Conservation (phyloP, 2,797 vertebrate genomes). For the Gila robusta region DNA sequence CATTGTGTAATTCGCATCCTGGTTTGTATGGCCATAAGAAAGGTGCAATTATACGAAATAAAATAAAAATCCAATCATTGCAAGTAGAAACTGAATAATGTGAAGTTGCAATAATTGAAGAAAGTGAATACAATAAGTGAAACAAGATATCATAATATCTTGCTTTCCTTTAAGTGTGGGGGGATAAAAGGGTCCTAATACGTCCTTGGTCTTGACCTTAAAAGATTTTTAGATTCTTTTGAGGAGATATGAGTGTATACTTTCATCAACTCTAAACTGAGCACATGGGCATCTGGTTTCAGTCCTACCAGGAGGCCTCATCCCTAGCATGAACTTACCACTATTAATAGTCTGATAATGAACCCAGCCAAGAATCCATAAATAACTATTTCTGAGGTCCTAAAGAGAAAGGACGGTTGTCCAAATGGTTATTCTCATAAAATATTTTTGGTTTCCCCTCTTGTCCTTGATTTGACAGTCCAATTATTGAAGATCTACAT, state of each 20-base stretch:
- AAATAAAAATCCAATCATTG: neutral
- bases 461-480: neutral
- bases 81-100: neutral
- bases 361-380: slow-evolving; percentile 64
- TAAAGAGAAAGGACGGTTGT: neutral
- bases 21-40: no score
- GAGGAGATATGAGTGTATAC: slow-evolving; percentile 46
- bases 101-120: neutral
- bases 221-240: neutral
- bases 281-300: slow-evolving; percentile 76
- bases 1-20: no score
- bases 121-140: neutral
- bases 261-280: slow-evolving; percentile 30
- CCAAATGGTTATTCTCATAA: neutral
- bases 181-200: neutral
- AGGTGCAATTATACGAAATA: no score
- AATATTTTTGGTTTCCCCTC: neutral
- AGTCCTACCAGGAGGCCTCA: slow-evolving; percentile 63
- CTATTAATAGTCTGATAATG: slow-evolving; percentile 79
- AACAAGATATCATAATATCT: neutral
- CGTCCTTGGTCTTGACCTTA: neutral
- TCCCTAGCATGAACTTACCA: slow-evolving; percentile 72
- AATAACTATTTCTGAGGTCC: slow-evolving; percentile 52
- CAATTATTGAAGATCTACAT: neutral
- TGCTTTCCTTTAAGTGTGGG: neutral